Percentiles rank a stretch among this genome's conserved stretches.
Conservation (phyloP, 2,888 invertebrate species). For the Allolobophora icterica region DNA sequence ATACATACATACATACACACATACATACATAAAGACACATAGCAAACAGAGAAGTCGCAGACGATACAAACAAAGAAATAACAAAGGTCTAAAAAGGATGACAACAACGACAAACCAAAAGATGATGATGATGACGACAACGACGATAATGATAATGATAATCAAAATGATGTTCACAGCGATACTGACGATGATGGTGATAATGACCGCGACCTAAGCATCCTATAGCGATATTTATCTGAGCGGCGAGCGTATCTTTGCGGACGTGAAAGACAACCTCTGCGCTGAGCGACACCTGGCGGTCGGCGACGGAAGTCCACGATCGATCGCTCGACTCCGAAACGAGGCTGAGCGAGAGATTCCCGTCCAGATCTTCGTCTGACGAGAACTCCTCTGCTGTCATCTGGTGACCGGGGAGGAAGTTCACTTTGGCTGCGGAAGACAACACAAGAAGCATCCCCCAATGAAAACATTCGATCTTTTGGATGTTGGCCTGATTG, state of each 20-base stretch:
- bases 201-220: neutral
- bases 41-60: too few relatives aligned
- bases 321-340: constrained; percentile 18
- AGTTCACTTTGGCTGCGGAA: neutral
- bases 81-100: too few relatives aligned
- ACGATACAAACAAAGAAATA: too few relatives aligned
- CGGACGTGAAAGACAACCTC: neutral
- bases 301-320: neutral
- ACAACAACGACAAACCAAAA: too few relatives aligned
- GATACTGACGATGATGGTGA: neutral
- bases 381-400: neutral
- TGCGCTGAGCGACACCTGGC: neutral
- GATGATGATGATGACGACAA: neutral
- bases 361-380: neutral
- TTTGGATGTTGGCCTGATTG: neutral
- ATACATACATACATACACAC: too few relatives aligned
- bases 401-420: neutral
- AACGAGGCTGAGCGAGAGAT: constrained; percentile 14
- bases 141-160: neutral
- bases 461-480: too few relatives aligned
- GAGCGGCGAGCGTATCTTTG: neutral
- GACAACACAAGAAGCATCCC: neutral
- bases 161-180: neutral
- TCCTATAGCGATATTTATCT: neutral
- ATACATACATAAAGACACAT: too few relatives aligned